A percentile compares a stretch with the other conserved stretches of the same genome.
These are phyloP conservation scores for Prochilodus magdalenae DNA, from an alignment of 2,113 vertebrate genomes.

Conservation along the genomic window DNA sequence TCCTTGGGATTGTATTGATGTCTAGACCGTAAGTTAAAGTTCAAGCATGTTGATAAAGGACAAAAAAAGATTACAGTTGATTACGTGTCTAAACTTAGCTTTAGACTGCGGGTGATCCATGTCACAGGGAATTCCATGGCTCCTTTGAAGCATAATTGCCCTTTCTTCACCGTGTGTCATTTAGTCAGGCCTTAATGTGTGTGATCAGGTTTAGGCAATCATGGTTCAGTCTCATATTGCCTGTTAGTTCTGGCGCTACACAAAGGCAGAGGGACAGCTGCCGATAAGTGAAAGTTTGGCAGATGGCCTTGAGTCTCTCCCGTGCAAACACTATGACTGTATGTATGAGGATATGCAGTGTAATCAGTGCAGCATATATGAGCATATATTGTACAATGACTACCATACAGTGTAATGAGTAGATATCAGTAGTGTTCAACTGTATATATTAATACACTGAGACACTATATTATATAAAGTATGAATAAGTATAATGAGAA, in stretches of 20 bases:
- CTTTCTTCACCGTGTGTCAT: neutral
- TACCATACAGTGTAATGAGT: too few species aligned
- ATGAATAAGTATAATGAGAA: too few species aligned
- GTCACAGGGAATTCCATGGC: neutral
- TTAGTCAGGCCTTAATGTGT: neutral
- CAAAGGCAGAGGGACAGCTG: constrained; percentile 10
- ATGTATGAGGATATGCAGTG: too few species aligned
- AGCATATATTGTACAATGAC: too few species aligned
- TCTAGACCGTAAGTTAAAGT: neutral
- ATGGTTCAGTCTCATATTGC: constrained; percentile 24
- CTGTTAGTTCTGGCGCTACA: neutral
- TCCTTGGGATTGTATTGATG: neutral
- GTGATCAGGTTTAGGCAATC: constrained; percentile 33
- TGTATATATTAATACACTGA: too few species aligned
- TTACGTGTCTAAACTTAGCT: neutral
- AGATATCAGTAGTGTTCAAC: too few species aligned
- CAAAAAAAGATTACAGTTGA: neutral
- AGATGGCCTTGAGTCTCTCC: neutral
- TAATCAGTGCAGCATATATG: too few species aligned
- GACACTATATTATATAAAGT: too few species aligned
- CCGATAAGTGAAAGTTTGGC: neutral
- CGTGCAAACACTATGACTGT: too few species aligned
- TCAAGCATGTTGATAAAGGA: neutral
- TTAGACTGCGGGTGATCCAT: neutral
- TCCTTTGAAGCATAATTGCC: constrained; percentile 4